phyloP scores from a whole-genome alignment of 2,113 vertebrate species.

The Ctenomys sociabilis region DNA sequence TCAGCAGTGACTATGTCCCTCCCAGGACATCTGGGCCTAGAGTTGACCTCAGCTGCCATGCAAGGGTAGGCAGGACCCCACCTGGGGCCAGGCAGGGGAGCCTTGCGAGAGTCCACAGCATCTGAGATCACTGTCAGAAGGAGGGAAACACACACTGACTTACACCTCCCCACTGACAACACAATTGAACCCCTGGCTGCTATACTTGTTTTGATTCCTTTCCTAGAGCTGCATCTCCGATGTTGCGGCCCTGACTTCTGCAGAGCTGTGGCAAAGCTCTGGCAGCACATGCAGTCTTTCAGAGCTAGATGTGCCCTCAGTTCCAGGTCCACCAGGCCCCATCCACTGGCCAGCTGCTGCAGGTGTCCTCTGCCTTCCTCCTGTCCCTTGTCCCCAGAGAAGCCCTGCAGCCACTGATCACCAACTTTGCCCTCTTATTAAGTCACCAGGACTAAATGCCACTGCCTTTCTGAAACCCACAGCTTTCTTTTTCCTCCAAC shows the following conservation, averaged over 20 bases:
- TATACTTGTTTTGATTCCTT: background rate
- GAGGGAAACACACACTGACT: constrained; percentile 41
- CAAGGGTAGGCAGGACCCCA: background rate
- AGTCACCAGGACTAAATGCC: constrained; percentile 13
- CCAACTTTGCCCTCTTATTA: background rate
- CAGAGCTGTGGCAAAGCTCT: accelerated
- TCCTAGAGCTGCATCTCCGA: background rate
- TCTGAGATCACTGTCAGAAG: background rate
- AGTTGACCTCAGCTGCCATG: background rate
- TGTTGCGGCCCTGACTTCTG: constrained; percentile 2
- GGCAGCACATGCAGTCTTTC: background rate
- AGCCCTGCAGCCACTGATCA: background rate
- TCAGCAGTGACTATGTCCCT: background rate
- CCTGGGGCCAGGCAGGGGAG: background rate
- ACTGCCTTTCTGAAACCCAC: constrained; percentile 6
- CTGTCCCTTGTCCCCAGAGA: background rate
- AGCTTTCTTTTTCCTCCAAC: background rate
- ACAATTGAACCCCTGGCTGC: background rate
- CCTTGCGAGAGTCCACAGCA: background rate
- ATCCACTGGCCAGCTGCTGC: background rate
- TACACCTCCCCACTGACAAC: constrained; percentile 52
- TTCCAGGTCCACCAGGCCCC: background rate
- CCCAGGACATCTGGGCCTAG: background rate
- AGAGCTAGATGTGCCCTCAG: background rate
- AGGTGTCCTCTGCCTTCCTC: background rate